Base-by-base conservation (phyloP, 2,113 vertebrate genomes). In the Acrocephalus arundinaceus region DNA sequence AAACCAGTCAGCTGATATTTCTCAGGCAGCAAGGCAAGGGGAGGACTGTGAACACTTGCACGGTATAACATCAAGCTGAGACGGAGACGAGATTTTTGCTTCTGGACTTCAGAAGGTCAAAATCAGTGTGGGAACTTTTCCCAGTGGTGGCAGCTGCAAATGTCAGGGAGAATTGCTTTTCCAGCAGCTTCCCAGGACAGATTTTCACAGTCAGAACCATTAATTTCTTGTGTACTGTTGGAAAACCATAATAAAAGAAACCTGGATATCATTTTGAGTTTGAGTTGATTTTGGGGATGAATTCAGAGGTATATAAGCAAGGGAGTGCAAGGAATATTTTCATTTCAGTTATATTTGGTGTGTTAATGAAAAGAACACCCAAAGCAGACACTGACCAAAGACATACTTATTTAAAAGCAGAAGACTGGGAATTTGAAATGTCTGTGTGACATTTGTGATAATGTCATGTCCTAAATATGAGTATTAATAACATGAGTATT, bases 121-220 rank as follows among this genome's bases (percentile, higher is more conserved):
- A 89, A 75, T 81, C 48, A 71, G 14, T 35, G 58, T 3, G 21
- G 78, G 63, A 96, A 86, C 55, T 67, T 91, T 90, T 87, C 89
- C 87, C 79, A 67, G 88, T 41, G 55, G 93, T 71, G 61, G 17
- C 81, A 91, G 85, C 78, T 90, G 93, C 72, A 96, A 96, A 96
- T 91, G 90, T 96, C 93, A 95, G 59, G 48, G 33, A 95, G 68
- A 91, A 94, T 71, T 85, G 63, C 61, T 90, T 88, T 94, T 90
- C 33, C 55, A 80, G 72, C 51, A 83, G 85, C 63, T 88, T 96
- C 93, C 93, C 88, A 80, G 66, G 87, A 89, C 67, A 73, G 51
- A 90, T 76, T 89, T 95, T 88, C 75, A 66, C 30, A 79, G 85
- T 66, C 58, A 71, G 87, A 73, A 67, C 63, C 16, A 63, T 66